Conservation (phyloP, 2,113 vertebrate genomes). For the Hylia prasina region DNA sequence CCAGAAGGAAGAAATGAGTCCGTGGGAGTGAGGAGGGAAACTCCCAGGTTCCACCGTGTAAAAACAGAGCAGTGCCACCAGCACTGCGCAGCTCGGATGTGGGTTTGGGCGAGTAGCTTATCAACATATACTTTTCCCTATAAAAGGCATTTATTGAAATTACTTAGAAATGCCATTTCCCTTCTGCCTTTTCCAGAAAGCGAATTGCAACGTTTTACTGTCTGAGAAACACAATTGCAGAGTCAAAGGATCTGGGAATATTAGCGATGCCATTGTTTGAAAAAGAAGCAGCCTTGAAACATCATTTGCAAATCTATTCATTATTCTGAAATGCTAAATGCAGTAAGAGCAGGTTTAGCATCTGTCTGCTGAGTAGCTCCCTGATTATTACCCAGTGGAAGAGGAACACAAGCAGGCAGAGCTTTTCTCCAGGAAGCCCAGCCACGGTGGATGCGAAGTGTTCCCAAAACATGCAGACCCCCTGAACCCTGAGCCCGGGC, state of each 20-base stretch:
- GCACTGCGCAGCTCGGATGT: neutral
- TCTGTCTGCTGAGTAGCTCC: conserved; percentile 61
- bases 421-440: conserved; percentile 17
- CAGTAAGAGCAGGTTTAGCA: conserved; percentile 38
- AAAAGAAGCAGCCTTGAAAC: conserved; percentile 54
- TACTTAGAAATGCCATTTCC: neutral
- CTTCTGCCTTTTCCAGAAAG: neutral
- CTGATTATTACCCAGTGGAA: conserved; percentile 46
- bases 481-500: neutral
- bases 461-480: neutral
- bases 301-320: conserved; percentile 63
- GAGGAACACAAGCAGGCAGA: neutral
- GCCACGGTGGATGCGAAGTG: neutral
- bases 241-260: conserved; percentile 51
- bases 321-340: conserved; percentile 60
- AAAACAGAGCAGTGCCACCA: neutral
- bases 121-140: neutral
- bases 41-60: neutral
- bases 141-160: neutral
- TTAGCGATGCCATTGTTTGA: conserved; percentile 63
- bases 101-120: neutral
- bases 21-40: rapidly evolving
- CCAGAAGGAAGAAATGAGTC: neutral
- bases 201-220: neutral
- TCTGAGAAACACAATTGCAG: neutral